A percentile compares a stretch with the other conserved stretches of the same genome.
These are phyloP conservation scores for Lingula anatina DNA, from an alignment of 2,888 invertebrate species.

Conservation along the genomic window DNA sequence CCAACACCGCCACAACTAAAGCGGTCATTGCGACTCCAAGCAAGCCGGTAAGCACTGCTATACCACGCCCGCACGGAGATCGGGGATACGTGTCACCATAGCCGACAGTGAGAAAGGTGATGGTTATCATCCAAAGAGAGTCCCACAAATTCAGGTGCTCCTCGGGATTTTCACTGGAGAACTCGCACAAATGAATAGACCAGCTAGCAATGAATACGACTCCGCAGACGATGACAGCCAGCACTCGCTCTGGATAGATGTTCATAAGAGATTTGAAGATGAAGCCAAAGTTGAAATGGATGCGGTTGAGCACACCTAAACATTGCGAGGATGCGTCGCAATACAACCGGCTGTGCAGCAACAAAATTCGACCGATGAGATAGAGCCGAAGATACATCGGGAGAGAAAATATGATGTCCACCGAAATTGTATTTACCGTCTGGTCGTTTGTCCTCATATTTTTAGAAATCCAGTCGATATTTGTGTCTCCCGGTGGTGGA, in stretches of 20 bases:
- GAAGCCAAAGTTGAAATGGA: slow-evolving; percentile 83
- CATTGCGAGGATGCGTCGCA: slow-evolving; percentile 50
- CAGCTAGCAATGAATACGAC: slow-evolving; percentile 43
- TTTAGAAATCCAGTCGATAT: slow-evolving; percentile 26
- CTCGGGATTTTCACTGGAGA: slow-evolving; percentile 28
- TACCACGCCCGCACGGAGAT: slow-evolving; percentile 48
- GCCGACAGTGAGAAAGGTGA: slow-evolving; percentile 50
- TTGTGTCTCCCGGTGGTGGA: slow-evolving; percentile 42
- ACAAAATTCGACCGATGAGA: slow-evolving; percentile 42
- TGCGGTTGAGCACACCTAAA: slow-evolving; percentile 74
- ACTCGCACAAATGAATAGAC: slow-evolving; percentile 47
- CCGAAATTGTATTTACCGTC: slow-evolving; percentile 10
- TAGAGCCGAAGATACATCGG: slow-evolving; percentile 47
- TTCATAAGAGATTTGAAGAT: slow-evolving; percentile 52
- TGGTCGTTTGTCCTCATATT: slow-evolving; percentile 16
- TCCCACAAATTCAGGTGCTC: slow-evolving; percentile 46
- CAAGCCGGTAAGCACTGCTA: slow-evolving; percentile 48
- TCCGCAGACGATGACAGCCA: slow-evolving; percentile 37
- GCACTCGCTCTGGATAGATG: slow-evolving; percentile 45
- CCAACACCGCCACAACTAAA: slow-evolving; percentile 47
- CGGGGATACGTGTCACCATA: slow-evolving; percentile 51
- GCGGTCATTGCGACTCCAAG: slow-evolving; percentile 50
- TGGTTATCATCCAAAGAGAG: slow-evolving; percentile 50
- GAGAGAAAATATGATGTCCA: slow-evolving; percentile 44
- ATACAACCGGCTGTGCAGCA: slow-evolving; percentile 47